phyloP scores from a whole-genome alignment of 2,113 vertebrate species.

The Rhabdomys dilectus region DNA sequence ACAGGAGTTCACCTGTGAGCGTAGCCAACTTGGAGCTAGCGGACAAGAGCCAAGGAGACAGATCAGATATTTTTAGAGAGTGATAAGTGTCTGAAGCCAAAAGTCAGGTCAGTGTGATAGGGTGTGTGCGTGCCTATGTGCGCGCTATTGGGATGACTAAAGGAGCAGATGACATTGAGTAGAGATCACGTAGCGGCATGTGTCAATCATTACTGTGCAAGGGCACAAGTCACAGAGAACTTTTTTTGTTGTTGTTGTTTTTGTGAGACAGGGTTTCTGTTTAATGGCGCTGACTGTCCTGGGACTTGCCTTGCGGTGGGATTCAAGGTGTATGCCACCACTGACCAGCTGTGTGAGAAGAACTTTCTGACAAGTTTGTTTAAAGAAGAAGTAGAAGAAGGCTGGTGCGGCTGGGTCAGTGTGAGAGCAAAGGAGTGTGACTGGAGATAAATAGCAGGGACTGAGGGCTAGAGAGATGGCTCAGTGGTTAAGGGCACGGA shows the following conservation, averaged over 20 bases:
- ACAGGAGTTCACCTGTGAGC: constrained; percentile 8
- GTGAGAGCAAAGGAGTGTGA: not conserved
- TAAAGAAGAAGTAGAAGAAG: not conserved
- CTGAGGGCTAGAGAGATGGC: not conserved
- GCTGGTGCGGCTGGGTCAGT: not conserved
- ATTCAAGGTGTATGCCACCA: not conserved
- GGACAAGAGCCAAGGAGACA: constrained; percentile 45
- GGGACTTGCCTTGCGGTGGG: not conserved
- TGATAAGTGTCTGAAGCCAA: not conserved
- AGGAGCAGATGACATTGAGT: not conserved
- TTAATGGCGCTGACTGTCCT: not conserved
- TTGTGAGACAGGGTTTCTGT: not conserved
- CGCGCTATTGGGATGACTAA: not conserved
- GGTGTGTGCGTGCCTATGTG: not conserved
- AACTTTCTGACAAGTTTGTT: not conserved
- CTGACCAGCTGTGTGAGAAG: too few species aligned
- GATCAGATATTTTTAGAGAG: constrained; percentile 27
- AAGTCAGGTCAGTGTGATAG: not conserved
- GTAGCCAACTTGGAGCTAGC: not conserved
- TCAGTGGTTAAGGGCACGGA: too few species aligned
- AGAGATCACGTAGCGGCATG: not conserved
- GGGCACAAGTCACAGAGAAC: not conserved
- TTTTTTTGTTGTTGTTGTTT: not conserved
- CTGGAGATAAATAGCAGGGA: not conserved
- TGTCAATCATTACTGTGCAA: not conserved